Base-by-base conservation (phyloP, 2,113 vertebrate genomes). In the Ophthalmolycus amberensis region DNA sequence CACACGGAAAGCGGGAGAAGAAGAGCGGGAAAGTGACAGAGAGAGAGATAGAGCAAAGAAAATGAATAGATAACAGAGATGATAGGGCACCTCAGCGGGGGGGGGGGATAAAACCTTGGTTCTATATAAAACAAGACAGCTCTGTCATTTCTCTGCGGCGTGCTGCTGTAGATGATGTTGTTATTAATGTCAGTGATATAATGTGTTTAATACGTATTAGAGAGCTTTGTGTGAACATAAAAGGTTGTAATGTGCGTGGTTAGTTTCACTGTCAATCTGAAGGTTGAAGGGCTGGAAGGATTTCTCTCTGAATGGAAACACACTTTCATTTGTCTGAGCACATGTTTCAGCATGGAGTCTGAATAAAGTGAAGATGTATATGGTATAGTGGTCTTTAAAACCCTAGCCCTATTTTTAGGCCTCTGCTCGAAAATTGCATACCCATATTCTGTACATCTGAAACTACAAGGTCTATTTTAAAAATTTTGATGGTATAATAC, bases 91-190 rank as follows among this genome's bases (percentile, higher is more conserved):
- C 85, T 71, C 90, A 69, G 65, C 79, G 54, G 22, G 50, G 50
- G 44, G 67, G 67, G 87, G 87, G 89, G 80, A 79, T 86, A 83
- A 93, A 90, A 87, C 79, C 84, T 64, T 20, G 58, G 60, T 63
- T 90, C 82, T 84, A 60, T 90, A 90, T 89, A 87, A 90, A 93
- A 91, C 86, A 80, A 91, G 90, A 89, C 79, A 82, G 71, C 58
- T 9, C 80, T 88, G 85, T 88, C 77, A 86, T 85, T 29, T 63
- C 70, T 80, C 68, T 85, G 70, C 60, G 59, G 71, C 59, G 67
- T 22, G 52, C 66, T 22, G 80, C 67, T 60, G 75, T 6, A 42
- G 46, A 72, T 66, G 32, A 77, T 85, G 80, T 82, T 79, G 71
- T 89, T 84, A 88, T 85, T 86, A 86, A 88, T 84, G 77, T 72